Percentiles rank a stretch among this genome's conserved stretches.
Conservation (phyloP, 2,888 invertebrate species). For the Elysia crispata region DNA sequence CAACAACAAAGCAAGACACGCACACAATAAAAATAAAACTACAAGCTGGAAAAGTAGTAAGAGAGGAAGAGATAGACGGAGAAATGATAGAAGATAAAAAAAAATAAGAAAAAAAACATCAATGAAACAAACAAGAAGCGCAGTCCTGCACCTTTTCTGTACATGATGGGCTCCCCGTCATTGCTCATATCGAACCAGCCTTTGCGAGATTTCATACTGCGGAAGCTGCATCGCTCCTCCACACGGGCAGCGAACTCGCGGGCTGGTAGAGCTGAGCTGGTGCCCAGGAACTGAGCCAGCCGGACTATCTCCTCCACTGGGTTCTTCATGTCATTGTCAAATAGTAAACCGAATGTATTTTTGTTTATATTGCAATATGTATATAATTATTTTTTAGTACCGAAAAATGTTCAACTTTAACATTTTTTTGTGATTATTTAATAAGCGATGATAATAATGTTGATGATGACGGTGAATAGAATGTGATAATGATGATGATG, state of each 20-base stretch:
- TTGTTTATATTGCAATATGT: too few species aligned
- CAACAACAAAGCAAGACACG: too few species aligned
- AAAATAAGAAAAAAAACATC: too few species aligned
- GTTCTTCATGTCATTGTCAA: conserved; percentile 6
- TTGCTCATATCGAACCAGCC: conserved; percentile 23
- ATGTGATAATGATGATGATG: too few species aligned
- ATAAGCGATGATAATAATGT: too few species aligned
- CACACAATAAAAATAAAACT: too few species aligned
- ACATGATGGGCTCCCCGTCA: conserved; percentile 46
- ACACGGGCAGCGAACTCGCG: conserved; percentile 14
- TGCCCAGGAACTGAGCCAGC: conserved; percentile 36
- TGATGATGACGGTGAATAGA: too few species aligned
- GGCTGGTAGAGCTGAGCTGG: too few species aligned
- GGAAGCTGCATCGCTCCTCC: conserved; percentile 38
- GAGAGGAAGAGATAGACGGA: background rate
- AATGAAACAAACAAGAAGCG: too few species aligned
- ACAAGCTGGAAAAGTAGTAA: background rate
- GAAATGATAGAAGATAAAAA: background rate
- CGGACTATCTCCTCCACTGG: conserved; percentile 29
- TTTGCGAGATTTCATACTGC: conserved; percentile 39
- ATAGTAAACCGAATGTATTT: background rate
- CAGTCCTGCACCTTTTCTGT: conserved; percentile 46
- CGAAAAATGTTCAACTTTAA: too few species aligned
- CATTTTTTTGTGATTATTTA: too few species aligned
- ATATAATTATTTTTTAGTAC: too few species aligned